These are phyloP conservation scores for Zaprionus taronus DNA, from an alignment of 1,140 invertebrate species.

Conservation along the genomic window DNA sequence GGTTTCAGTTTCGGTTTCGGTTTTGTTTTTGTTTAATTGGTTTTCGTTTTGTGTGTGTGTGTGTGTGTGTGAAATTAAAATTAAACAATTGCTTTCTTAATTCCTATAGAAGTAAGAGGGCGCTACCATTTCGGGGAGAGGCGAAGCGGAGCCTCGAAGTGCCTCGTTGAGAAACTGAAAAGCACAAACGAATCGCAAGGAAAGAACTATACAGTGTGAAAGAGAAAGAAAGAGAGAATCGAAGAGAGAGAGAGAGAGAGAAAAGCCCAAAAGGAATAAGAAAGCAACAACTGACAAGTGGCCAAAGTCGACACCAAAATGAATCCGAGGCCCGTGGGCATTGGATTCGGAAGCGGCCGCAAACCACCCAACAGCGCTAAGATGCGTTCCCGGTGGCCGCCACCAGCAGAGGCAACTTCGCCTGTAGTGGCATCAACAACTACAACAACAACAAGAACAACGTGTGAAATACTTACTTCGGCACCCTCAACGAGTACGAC, in stretches of 20 bases:
- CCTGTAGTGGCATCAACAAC: conserved; percentile 1
- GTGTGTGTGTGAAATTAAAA: conserved; percentile 2
- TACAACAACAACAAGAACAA: neutral
- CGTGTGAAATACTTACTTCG: conserved; percentile 8
- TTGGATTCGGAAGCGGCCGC: conserved; percentile 75
- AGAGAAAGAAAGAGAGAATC: neutral
- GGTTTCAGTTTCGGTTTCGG: conserved; percentile 3
- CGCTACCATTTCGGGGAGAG: neutral
- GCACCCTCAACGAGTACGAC: conserved; percentile 5
- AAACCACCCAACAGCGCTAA: conserved; percentile 68
- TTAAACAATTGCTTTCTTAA: conserved; percentile 4
- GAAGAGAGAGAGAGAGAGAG: neutral
- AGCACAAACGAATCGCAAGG: neutral
- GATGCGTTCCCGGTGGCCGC: conserved; percentile 64
- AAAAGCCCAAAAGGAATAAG: conserved; percentile 14
- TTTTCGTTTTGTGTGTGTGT: neutral
- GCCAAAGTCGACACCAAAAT: conserved; percentile 61
- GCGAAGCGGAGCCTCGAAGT: conserved; percentile 16
- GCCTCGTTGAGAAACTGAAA: neutral
- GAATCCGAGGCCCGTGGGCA: conserved; percentile 79
- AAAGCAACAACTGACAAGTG: conserved; percentile 36
- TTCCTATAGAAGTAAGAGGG: conserved; percentile 3
- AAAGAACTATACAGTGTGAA: neutral
- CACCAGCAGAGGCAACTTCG: conserved; percentile 19
- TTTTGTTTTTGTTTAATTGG: conserved; percentile 19